phyloP scores from a whole-genome alignment of 2,113 vertebrate species.

The Clarias batrachus region DNA sequence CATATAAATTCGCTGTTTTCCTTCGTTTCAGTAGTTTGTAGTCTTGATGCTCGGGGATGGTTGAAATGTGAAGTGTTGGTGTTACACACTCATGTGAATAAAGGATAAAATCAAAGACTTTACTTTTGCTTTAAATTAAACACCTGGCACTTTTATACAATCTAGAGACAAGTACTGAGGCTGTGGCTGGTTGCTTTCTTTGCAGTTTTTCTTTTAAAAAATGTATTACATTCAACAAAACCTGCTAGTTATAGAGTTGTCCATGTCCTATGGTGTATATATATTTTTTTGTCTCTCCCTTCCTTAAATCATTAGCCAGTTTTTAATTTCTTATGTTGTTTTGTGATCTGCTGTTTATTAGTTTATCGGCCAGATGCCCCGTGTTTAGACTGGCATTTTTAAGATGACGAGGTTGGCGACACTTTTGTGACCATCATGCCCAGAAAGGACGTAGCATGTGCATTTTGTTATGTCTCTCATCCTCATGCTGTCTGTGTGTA shows the following conservation, averaged over 20 bases:
- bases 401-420: background rate
- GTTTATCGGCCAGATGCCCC: background rate
- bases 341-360: conserved; percentile 5
- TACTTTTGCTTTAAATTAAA: background rate
- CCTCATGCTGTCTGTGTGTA: conserved; percentile 9
- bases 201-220: too few relatives aligned
- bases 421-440: background rate
- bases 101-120: background rate
- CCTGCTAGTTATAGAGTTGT: background rate
- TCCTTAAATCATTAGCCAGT: background rate
- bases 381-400: conserved; percentile 1
- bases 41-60: background rate
- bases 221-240: background rate
- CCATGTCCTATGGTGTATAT: background rate
- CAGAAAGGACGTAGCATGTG: background rate
- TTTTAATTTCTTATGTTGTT: background rate
- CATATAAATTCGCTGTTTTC: background rate
- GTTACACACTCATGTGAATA: background rate
- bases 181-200: background rate
- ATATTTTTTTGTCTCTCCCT: background rate
- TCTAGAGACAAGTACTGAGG: background rate
- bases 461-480: conserved; percentile 17
- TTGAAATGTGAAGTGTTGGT: background rate
- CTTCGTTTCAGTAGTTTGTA: background rate
- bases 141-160: background rate